These are phyloP conservation scores for Ophthalmolycus amberensis DNA, from an alignment of 2,113 vertebrate species.

Conservation along the genomic window DNA sequence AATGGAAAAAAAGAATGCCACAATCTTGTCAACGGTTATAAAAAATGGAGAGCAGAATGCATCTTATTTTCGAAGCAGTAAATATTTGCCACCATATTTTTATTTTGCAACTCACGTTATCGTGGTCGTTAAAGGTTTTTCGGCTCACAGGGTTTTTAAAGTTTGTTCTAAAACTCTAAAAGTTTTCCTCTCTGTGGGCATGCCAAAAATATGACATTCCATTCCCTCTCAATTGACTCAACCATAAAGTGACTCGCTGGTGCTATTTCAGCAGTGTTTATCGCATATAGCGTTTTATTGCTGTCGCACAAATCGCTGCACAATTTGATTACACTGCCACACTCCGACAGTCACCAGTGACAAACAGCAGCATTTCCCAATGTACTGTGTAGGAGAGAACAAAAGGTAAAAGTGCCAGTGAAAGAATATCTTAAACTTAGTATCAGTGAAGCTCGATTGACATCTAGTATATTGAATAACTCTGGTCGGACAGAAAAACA, in stretches of 20 bases:
- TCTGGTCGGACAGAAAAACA: not conserved
- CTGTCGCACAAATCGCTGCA: conserved; percentile 32
- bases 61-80: not conserved
- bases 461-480: not conserved
- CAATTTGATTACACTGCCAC: conserved; percentile 49
- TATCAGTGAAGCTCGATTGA: not conserved
- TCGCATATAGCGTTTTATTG: conserved; percentile 11
- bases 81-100: not conserved
- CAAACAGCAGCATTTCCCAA: conserved; percentile 20
- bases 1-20: not conserved
- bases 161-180: conserved; percentile 8
- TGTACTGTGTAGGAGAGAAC: not conserved
- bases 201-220: conserved; percentile 25
- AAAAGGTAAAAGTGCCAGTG: not conserved
- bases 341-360: conserved; percentile 15
- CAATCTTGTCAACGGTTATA: not conserved
- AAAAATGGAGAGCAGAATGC: not conserved
- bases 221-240: conserved; percentile 29
- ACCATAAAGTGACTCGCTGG: conserved; percentile 34
- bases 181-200: not conserved
- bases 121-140: conserved; percentile 5
- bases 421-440: not conserved
- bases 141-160: conserved; percentile 5
- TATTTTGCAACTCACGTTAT: not conserved
- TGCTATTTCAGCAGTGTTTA: conserved; percentile 29